phyloP scores from a whole-genome alignment of 2,888 invertebrate species.

The Trichogramma evanescens region DNA sequence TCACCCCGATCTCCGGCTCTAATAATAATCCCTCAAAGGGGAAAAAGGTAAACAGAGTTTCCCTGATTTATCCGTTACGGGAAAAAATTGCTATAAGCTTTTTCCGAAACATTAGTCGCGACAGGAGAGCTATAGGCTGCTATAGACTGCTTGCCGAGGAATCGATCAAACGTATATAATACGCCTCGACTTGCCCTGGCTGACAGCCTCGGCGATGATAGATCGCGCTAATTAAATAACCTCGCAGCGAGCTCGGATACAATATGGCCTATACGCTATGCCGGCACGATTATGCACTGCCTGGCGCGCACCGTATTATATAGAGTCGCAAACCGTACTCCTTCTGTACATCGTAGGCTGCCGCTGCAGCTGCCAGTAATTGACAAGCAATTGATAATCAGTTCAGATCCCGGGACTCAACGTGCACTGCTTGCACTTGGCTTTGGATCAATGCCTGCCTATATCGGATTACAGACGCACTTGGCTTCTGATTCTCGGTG shows the following conservation, averaged over 20 bases:
- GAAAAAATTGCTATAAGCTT: no score
- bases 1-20: neutral
- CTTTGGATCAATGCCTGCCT: slow-evolving; percentile 1
- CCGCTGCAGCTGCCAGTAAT: slow-evolving; percentile 37
- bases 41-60: neutral
- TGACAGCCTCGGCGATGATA: slow-evolving; percentile 32
- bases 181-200: no score
- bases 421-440: slow-evolving; percentile 10
- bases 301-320: slow-evolving; percentile 30
- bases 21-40: neutral
- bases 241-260: slow-evolving; percentile 34
- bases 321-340: neutral
- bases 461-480: neutral
- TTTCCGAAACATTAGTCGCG: no score
- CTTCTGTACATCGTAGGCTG: slow-evolving; percentile 9
- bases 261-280: slow-evolving; percentile 15
- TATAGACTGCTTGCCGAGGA: slow-evolving; percentile 40
- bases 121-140: slow-evolving; percentile 8
- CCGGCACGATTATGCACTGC: slow-evolving; percentile 27
- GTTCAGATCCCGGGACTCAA: slow-evolving; percentile 27
- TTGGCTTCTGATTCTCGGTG: neutral
- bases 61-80: no score
- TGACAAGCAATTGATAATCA: slow-evolving; percentile 44
- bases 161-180: no score
- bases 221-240: slow-evolving; percentile 46